A percentile compares a stretch with the other conserved stretches of the same genome.
Conservation (phyloP, 2,797 vertebrate species). For the Parauchenoglanis punctatus region DNA sequence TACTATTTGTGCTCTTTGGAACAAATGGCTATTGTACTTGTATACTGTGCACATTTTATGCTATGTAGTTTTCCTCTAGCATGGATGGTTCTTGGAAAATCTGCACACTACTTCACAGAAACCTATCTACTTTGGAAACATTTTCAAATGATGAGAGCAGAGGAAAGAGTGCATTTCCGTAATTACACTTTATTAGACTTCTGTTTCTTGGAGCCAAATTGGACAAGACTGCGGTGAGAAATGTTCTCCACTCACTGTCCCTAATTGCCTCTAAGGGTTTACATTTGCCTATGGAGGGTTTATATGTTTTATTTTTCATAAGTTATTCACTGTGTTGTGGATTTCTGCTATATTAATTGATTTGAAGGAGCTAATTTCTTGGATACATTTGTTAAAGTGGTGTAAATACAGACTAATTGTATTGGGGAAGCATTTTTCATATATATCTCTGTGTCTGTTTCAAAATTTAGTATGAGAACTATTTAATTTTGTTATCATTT, state of each 20-base stretch:
- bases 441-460: not conserved
- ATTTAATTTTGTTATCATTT: not conserved
- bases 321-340: conserved; percentile 47
- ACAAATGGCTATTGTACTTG: not conserved
- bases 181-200: conserved; percentile 66
- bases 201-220: conserved; percentile 67
- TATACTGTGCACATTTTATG: not conserved
- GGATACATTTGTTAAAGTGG: conserved; percentile 45
- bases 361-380: conserved; percentile 45
- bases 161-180: conserved; percentile 65
- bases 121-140: conserved; percentile 21
- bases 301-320: conserved; percentile 51
- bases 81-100: conserved; percentile 21
- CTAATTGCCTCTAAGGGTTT: conserved; percentile 75
- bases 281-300: conserved; percentile 52
- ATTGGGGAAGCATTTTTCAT: conserved; percentile 2
- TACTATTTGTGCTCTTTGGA: conserved; percentile 2
- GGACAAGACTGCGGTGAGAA: conserved; percentile 64
- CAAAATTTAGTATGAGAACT: not conserved
- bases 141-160: conserved; percentile 30
- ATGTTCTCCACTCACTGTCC: conserved; percentile 62
- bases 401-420: conserved; percentile 62
- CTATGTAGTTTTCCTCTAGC: conserved; percentile 6
- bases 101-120: conserved; percentile 9
- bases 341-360: conserved; percentile 47